phyloP scores from a whole-genome alignment of 2,888 invertebrate species.

The Drosophila neotestacea region DNA sequence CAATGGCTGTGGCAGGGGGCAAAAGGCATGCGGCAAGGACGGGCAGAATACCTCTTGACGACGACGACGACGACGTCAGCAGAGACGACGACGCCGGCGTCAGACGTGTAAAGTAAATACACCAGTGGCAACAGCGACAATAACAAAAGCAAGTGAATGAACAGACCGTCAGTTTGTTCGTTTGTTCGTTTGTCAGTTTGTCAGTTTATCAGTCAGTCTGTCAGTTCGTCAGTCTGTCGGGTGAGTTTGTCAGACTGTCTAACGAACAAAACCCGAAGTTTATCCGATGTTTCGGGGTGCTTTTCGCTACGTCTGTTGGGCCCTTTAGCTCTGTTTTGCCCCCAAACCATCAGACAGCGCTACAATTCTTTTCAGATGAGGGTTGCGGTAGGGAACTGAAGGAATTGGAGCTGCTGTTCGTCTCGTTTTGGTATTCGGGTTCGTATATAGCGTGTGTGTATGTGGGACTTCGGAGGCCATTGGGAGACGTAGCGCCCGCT shows the following conservation, averaged over 20 bases:
- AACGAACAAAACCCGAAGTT: conserved; percentile 55
- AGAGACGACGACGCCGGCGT: conserved; percentile 37
- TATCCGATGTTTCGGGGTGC: conserved; percentile 70
- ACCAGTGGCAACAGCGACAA: conserved; percentile 9
- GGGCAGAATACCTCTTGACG: conserved; percentile 64
- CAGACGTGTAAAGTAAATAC: conserved; percentile 75
- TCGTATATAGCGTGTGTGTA: conserved; percentile 34
- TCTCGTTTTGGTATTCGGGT: conserved; percentile 17
- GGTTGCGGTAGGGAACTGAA: neutral
- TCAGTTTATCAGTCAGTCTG: conserved; percentile 13
- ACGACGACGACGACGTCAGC: conserved; percentile 41
- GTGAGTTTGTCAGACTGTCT: conserved; percentile 10
- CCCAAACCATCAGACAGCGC: conserved; percentile 30
- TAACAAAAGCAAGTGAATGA: conserved; percentile 29
- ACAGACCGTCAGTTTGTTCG: conserved; percentile 18
- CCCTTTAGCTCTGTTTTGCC: conserved; percentile 38
- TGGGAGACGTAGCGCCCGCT: conserved; percentile 61
- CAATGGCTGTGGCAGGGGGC: conserved; percentile 14
- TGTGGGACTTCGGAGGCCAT: conserved; percentile 47
- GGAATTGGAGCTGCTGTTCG: conserved; percentile 20
- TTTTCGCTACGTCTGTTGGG: conserved; percentile 40
- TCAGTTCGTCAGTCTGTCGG: conserved; percentile 16
- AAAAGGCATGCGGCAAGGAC: conserved; percentile 47
- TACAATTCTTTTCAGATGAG: conserved; percentile 27
- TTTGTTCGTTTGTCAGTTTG: conserved; percentile 4